Conservation (phyloP, 1,140 invertebrate genomes). For the Amphibalanus amphitrite region DNA sequence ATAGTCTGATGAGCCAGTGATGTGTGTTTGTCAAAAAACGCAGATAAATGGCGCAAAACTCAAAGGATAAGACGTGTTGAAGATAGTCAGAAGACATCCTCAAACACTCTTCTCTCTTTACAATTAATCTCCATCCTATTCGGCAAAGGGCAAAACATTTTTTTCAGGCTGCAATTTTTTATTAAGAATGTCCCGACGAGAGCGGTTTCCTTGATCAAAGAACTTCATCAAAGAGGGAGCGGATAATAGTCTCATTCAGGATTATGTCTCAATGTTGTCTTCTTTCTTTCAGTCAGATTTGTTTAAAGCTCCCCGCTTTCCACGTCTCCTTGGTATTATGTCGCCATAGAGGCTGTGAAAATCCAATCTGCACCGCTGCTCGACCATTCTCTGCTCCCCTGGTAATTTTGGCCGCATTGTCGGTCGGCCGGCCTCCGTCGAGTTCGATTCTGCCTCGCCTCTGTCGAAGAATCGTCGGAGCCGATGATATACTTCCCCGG, state of each 20-base stretch:
- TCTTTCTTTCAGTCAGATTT: neutral
- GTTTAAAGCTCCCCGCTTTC: neutral
- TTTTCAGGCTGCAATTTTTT: neutral
- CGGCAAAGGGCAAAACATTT: neutral
- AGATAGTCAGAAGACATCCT: too few relatives aligned
- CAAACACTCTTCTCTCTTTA: too few relatives aligned
- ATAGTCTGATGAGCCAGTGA: too few relatives aligned
- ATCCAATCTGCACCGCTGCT: neutral
- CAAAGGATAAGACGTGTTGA: too few relatives aligned
- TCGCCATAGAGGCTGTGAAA: neutral
- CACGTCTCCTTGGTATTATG: neutral
- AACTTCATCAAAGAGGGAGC: neutral
- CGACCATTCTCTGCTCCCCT: neutral
- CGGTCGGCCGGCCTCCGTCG: too few relatives aligned
- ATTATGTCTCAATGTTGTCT: slow-evolving; percentile 2
- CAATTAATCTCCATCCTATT: too few relatives aligned
- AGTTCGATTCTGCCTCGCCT: too few relatives aligned
- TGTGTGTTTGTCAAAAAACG: too few relatives aligned
- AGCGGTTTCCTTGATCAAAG: neutral
- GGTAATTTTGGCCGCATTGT: neutral
- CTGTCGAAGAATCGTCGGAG: too few relatives aligned
- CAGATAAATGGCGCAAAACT: too few relatives aligned
- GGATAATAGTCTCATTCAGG: neutral
- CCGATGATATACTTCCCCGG: too few relatives aligned
- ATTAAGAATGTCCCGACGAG: neutral